Evolutionary conservation across 2,797 vertebrate genomes (phyloP).

Genomic region (Scomberomorus guttatus): DNA sequence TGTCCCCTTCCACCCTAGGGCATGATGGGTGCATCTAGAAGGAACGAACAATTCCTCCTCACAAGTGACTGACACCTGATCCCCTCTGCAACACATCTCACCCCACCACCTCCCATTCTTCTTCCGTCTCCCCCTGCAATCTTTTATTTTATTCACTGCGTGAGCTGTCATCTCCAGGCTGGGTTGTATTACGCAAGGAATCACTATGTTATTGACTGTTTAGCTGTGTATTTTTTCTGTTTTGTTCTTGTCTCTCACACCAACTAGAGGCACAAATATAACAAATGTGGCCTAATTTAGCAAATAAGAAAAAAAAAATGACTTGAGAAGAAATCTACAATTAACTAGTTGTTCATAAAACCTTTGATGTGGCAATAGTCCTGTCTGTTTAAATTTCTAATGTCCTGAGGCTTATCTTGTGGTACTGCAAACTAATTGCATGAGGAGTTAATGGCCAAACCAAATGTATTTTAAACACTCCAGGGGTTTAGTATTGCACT

Average conservation of each 20-base stretch:
- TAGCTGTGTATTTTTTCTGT: background rate
- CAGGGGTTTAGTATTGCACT: background rate
- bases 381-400: background rate
- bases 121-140: conserved; percentile 6
- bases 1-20: background rate
- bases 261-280: background rate
- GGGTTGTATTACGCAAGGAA: background rate
- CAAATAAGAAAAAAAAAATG: background rate
- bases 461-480: background rate
- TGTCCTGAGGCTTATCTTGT: background rate
- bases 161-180: conserved; percentile 38
- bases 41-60: conserved; percentile 27
- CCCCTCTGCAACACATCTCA: conserved; percentile 33
- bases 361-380: background rate
- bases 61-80: conserved; percentile 54
- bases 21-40: conserved; percentile 44
- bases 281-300: background rate
- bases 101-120: background rate
- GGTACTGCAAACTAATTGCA: background rate
- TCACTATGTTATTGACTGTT: background rate
- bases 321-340: background rate
- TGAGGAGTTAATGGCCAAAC: background rate
- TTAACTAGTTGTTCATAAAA: background rate
- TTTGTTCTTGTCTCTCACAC: background rate
- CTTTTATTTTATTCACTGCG: conserved; percentile 31